Evolutionary conservation across 2,888 invertebrate genomes (phyloP).

Genomic region (Carcina quercana): DNA sequence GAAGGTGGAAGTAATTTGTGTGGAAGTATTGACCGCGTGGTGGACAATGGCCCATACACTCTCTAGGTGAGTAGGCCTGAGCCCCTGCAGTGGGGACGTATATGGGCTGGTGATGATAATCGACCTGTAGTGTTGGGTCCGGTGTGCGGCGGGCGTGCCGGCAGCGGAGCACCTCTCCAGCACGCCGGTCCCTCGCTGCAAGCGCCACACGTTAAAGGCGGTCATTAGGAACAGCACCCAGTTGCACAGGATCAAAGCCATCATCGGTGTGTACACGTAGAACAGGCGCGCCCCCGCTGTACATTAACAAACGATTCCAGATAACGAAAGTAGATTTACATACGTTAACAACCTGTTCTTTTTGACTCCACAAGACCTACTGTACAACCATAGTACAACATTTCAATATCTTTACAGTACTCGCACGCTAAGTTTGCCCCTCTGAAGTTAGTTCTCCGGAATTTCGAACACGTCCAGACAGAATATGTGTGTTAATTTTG

Average conservation of each 20-base stretch:
- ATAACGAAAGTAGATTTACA: too few relatives aligned
- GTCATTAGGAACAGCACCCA: conserved; percentile 60
- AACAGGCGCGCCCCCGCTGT: conserved; percentile 46
- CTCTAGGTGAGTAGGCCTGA: not conserved
- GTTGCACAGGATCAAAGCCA: conserved; percentile 48
- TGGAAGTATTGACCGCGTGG: not conserved
- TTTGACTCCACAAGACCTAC: too few relatives aligned
- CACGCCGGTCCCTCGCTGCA: conserved; percentile 45
- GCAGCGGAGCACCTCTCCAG: conserved; percentile 43
- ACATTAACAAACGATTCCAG: not conserved
- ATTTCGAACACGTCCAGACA: too few relatives aligned
- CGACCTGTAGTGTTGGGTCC: conserved; percentile 42
- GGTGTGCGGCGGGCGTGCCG: conserved; percentile 47
- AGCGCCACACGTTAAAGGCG: conserved; percentile 54
- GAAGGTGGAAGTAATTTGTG: too few relatives aligned
- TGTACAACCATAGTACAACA: too few relatives aligned
- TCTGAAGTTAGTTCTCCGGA: too few relatives aligned
- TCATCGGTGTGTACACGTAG: conserved; percentile 54
- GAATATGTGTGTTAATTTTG: too few relatives aligned
- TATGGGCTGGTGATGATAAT: not conserved
- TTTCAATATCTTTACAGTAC: too few relatives aligned
- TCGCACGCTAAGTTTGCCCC: too few relatives aligned
- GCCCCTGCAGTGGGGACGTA: too few relatives aligned
- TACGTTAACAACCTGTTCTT: too few relatives aligned
- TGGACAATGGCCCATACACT: not conserved